Evolutionary conservation across 2,113 vertebrate species (phyloP), one percentile per base, ranked within the genome.

Genomic region (Scomber scombrus): DNA sequence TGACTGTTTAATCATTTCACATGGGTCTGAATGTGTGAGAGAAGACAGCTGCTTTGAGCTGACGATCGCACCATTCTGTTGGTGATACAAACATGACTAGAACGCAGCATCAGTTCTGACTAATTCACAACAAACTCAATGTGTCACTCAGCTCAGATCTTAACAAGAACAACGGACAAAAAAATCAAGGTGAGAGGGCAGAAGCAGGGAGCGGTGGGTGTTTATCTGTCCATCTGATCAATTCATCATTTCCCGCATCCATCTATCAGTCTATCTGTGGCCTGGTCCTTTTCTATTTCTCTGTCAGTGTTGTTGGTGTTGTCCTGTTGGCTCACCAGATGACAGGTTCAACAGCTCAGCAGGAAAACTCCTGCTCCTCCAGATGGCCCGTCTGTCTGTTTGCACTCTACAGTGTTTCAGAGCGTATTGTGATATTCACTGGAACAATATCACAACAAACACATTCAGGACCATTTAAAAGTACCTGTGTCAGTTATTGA

Each of bases 351-450:
- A 43, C 6, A 47, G 50, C 75, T 66, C 65, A 79, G 80, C 75
- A 40, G 70, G 84, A 71, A 40, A 55, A 40, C 63, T n/a, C n/a
- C n/a, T 40, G 58, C 40, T 75, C 23, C 50, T 73, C 74, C 87
- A 76, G 75, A 84, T 86, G 81, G 70, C 18, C 77, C 18, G 10
- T 76, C 50, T 52, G 58, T 49, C 23, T 63, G 77, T 73, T 78
- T 56, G 11, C 26, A 34, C n/a, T 69, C 70, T 3, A 43, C 81
- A 69, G 46, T 49, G 19, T 73, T 46, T 54, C 58, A 75, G 29
- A 78, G 81, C 69, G 58, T 64, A 50, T 69, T 65, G 71, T 80
- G 65, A 68, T 4, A 40, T 26, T 40, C 19, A 13, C 50, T 57
- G 45, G 21, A n/a, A 62, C 34, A 51, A 61, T 50, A 73, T 51